These are phyloP conservation scores for Caloenas nicobarica DNA, from an alignment of 2,113 vertebrate species.

Conservation along the genomic window DNA sequence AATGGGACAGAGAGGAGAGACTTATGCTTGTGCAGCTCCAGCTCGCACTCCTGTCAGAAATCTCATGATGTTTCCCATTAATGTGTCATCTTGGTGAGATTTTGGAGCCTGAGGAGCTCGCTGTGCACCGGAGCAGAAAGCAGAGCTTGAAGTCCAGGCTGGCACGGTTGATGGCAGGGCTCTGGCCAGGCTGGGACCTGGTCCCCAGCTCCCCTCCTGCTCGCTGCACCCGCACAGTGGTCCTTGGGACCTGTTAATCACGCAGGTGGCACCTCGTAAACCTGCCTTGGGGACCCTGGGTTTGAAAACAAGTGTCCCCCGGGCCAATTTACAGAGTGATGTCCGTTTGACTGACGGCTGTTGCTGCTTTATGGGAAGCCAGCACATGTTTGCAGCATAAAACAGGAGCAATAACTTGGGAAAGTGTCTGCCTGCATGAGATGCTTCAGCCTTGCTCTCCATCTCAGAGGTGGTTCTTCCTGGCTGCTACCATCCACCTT, in stretches of 20 bases:
- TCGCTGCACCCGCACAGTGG: not conserved
- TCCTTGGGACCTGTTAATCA: constrained; percentile 11
- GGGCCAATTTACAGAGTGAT: constrained; percentile 60
- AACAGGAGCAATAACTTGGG: not conserved
- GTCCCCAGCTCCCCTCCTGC: not conserved
- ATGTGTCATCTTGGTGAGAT: not conserved
- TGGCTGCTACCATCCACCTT: not conserved
- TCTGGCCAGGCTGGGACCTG: not conserved
- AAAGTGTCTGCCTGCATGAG: not conserved
- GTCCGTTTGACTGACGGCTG: constrained; percentile 40
- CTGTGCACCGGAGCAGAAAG: too few species aligned
- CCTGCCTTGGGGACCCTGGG: not conserved
- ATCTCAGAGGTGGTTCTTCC: not conserved
- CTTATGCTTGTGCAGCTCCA: not conserved
- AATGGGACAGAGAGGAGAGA: not conserved
- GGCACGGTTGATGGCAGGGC: not conserved
- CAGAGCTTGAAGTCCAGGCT: not conserved
- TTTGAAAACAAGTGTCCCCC: not conserved
- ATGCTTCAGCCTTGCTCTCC: not conserved
- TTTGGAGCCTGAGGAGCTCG: not conserved
- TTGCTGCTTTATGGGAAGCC: not conserved
- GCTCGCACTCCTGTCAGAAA: not conserved
- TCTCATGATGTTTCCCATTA: not conserved
- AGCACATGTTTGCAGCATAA: constrained; percentile 13
- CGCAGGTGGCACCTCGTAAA: constrained; percentile 58